phyloP scores from a whole-genome alignment of 1,140 invertebrate species.

The Physella acuta region DNA sequence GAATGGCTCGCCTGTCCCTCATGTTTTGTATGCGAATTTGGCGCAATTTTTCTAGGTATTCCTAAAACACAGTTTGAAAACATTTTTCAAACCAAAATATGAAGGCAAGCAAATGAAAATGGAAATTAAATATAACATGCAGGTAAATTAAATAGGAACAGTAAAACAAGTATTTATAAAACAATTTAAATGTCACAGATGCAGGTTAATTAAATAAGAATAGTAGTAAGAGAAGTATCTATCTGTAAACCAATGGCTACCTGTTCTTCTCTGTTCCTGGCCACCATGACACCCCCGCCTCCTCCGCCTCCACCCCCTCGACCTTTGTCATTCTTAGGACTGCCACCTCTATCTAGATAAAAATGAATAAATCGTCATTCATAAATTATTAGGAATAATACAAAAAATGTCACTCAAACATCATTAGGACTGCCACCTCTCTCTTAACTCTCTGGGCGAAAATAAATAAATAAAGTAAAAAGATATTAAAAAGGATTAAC shows the following conservation, averaged over 20 bases:
- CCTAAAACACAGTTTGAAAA: constrained; percentile 33
- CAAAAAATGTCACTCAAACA: neutral
- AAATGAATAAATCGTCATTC: too few species aligned
- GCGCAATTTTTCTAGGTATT: constrained; percentile 50
- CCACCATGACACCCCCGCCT: constrained; percentile 24
- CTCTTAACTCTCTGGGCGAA: too few species aligned
- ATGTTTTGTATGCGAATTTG: constrained; percentile 56
- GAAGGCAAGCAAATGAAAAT: neutral
- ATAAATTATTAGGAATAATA: neutral
- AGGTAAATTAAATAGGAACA: neutral
- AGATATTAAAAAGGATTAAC: too few species aligned
- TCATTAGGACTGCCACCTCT: too few species aligned
- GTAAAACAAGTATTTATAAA: neutral
- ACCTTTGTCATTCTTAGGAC: constrained; percentile 2
- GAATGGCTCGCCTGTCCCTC: constrained; percentile 42
- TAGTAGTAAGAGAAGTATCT: neutral
- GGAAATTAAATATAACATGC: neutral
- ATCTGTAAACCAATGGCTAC: too few species aligned
- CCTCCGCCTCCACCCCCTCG: constrained; percentile 12
- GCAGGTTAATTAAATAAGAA: neutral
- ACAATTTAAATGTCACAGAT: neutral
- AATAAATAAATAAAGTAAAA: too few species aligned
- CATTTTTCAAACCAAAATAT: neutral
- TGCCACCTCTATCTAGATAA: constrained; percentile 10
- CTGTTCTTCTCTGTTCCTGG: constrained; percentile 41